phyloP scores from a whole-genome alignment of 2,888 invertebrate genomes.

The Hypsopygia costalis region DNA sequence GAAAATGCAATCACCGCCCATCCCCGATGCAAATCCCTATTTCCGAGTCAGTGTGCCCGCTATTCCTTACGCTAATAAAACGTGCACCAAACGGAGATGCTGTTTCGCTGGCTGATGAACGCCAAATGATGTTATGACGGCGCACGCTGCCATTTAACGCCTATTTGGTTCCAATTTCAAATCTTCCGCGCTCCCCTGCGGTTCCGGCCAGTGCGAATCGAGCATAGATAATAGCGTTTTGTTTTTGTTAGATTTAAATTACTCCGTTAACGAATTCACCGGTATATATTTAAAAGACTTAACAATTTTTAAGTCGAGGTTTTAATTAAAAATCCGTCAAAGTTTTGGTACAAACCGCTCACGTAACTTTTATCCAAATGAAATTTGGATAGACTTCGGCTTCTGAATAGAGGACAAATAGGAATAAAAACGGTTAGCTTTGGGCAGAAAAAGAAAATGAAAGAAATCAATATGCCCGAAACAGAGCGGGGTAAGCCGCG shows the following conservation, averaged over 20 bases:
- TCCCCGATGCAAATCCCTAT: slow-evolving; percentile 75
- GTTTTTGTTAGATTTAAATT: slow-evolving; percentile 54
- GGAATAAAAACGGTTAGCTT: slow-evolving; percentile 54
- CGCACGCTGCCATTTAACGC: slow-evolving; percentile 84
- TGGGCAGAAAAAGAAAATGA: slow-evolving; percentile 59
- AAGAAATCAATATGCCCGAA: slow-evolving; percentile 61
- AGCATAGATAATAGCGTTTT: slow-evolving; percentile 71
- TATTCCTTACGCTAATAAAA: slow-evolving; percentile 81
- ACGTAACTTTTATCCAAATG: slow-evolving; percentile 55
- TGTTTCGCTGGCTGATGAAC: slow-evolving; percentile 78
- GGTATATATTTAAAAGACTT: slow-evolving; percentile 16
- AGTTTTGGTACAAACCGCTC: slow-evolving; percentile 42
- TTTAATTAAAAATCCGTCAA: slow-evolving; percentile 53
- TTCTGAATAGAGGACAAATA: slow-evolving; percentile 53
- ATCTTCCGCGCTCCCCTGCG: slow-evolving; percentile 75
- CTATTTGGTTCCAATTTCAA: slow-evolving; percentile 84
- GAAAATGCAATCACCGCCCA: slow-evolving; percentile 77
- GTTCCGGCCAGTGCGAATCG: slow-evolving; percentile 69
- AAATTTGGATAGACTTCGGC: slow-evolving; percentile 53
- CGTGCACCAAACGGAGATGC: slow-evolving; percentile 76
- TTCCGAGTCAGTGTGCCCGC: slow-evolving; percentile 74
- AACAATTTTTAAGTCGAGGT: slow-evolving; percentile 17
- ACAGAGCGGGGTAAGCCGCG: slow-evolving; percentile 37
- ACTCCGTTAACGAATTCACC: slow-evolving; percentile 4
- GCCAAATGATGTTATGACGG: slow-evolving; percentile 79